Conservation (phyloP, 2,113 vertebrate genomes). For the Semnornis frantzii region DNA sequence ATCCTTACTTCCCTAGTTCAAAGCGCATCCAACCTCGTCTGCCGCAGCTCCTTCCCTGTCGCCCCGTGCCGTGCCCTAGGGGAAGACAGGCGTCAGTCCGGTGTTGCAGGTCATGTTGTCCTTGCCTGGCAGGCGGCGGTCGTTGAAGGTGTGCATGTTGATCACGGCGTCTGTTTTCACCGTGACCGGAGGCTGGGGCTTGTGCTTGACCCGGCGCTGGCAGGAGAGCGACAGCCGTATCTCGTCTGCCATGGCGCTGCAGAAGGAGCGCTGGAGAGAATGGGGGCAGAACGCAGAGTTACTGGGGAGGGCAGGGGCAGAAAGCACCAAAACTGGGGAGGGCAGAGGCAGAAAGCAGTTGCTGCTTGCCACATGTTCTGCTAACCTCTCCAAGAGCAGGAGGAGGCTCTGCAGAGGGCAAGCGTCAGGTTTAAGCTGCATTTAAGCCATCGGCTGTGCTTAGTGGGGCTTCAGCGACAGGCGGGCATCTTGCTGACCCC, state of each 20-base stretch:
- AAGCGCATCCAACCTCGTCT: conserved; percentile 10
- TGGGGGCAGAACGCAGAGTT: too few species aligned
- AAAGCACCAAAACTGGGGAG: conserved; percentile 58
- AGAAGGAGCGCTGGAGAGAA: conserved; percentile 90
- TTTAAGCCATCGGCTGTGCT: background rate
- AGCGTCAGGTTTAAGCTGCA: rapidly evolving
- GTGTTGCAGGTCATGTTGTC: conserved; percentile 94
- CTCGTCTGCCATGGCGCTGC: conserved; percentile 94
- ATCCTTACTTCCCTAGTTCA: conserved; percentile 66
- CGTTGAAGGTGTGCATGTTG: conserved; percentile 99
- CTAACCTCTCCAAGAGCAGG: rapidly evolving
- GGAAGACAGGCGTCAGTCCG: conserved; percentile 91
- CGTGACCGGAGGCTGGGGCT: conserved; percentile 84
- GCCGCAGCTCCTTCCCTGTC: background rate
- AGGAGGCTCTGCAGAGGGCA: background rate
- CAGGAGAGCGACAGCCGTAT: conserved; percentile 97
- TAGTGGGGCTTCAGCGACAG: background rate
- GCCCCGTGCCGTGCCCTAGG: conserved; percentile 72
- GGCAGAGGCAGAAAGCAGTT: background rate
- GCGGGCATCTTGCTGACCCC: background rate
- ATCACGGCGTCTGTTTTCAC: conserved; percentile 95
- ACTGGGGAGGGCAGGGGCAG: background rate
- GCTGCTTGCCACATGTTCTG: background rate
- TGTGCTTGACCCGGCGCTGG: conserved; percentile 95
- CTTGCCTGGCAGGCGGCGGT: conserved; percentile 95